Evolutionary conservation across 2,113 vertebrate species (phyloP).

Genomic region (Artemisiospiza belli): DNA sequence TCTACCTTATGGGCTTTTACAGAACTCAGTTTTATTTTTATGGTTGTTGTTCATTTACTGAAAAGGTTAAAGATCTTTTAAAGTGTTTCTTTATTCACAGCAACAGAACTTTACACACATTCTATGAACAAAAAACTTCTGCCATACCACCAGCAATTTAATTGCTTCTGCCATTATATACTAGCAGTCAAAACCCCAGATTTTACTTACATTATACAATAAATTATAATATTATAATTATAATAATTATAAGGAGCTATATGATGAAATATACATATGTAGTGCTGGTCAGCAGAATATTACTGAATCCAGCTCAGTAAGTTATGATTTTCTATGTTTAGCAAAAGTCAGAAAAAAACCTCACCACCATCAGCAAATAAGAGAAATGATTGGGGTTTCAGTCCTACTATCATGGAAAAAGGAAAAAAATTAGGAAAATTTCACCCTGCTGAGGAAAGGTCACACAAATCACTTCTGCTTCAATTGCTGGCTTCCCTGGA

Average conservation of each 20-base stretch:
- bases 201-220: not conserved
- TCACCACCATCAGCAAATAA: not conserved
- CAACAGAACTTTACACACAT: not conserved
- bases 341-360: not conserved
- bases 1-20: not conserved
- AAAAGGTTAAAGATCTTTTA: conserved; percentile 5
- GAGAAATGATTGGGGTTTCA: not conserved
- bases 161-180: not conserved
- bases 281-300: not conserved
- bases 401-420: not conserved
- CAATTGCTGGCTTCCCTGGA: not conserved
- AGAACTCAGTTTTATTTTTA: not conserved
- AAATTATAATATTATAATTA: not conserved
- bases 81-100: not conserved
- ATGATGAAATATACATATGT: not conserved
- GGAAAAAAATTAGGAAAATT: not conserved
- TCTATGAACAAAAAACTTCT: not conserved
- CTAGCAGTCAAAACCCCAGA: not conserved
- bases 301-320: not conserved
- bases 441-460: not conserved
- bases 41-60: not conserved
- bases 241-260: not conserved
- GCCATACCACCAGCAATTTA: not conserved
- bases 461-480: not conserved
- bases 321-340: not conserved